Conservation (phyloP, 2,113 vertebrate species). For the Limanda limanda region DNA sequence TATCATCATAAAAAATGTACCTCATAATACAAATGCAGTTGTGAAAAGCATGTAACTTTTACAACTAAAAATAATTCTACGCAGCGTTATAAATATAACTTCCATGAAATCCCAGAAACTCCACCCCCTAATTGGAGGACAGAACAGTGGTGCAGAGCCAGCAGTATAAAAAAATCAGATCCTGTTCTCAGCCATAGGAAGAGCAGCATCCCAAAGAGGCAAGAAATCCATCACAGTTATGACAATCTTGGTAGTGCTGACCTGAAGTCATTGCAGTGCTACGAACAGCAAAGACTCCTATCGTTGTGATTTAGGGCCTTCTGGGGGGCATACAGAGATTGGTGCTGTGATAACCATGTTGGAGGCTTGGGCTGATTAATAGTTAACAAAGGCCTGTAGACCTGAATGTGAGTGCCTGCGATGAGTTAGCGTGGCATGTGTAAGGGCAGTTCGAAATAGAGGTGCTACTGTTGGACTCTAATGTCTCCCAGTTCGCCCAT, state of each 20-base stretch:
- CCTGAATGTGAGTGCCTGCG: neutral
- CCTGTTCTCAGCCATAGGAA: slow-evolving; percentile 3
- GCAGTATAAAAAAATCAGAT: slow-evolving; percentile 4
- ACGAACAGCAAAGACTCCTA: slow-evolving; percentile 1
- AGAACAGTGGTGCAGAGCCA: slow-evolving; percentile 11
- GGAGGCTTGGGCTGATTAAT: slow-evolving; percentile 49
- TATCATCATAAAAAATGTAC: too few species aligned
- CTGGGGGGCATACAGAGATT: slow-evolving; percentile 30
- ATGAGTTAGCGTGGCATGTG: slow-evolving; percentile 34
- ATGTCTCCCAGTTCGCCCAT: slow-evolving; percentile 35
- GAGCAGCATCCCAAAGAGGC: slow-evolving; percentile 11
- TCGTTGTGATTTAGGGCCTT: slow-evolving; percentile 55
- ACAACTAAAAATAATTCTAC: neutral
- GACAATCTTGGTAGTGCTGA: slow-evolving; percentile 37
- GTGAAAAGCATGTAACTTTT: too few species aligned
- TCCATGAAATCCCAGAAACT: neutral
- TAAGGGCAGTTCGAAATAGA: slow-evolving; percentile 44
- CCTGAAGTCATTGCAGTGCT: slow-evolving; percentile 27
- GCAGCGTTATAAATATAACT: neutral
- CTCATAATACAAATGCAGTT: neutral
- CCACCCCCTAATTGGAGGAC: neutral
- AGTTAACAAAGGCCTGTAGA: slow-evolving; percentile 27
- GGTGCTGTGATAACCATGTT: neutral
- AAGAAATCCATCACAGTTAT: slow-evolving; percentile 51
- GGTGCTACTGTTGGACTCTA: slow-evolving; percentile 13